Evolutionary conservation across 2,113 vertebrate species (phyloP).

Genomic region (Colius striatus): DNA sequence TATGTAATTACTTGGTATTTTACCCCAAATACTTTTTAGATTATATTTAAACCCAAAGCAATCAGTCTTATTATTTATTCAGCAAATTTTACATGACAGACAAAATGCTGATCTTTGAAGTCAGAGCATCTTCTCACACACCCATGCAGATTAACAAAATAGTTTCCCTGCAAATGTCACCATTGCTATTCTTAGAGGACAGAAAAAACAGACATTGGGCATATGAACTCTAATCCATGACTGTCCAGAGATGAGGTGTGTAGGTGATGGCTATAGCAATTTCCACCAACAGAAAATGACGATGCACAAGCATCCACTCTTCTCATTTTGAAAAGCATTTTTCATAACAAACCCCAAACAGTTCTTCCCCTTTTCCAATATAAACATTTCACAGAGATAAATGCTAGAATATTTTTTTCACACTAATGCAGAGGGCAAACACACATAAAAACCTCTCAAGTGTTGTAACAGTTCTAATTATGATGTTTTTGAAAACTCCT

Average conservation of each 20-base stretch:
- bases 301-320: neutral
- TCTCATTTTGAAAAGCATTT: neutral
- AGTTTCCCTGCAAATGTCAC: neutral
- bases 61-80: neutral
- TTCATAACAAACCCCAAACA: neutral
- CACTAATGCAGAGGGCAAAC: neutral
- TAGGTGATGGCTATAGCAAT: neutral
- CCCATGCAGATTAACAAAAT: neutral
- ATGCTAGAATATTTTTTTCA: neutral
- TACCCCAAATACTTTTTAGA: neutral
- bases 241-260: neutral
- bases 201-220: neutral
- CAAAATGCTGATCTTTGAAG: constrained; percentile 18
- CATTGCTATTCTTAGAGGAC: neutral
- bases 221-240: neutral
- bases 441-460: neutral
- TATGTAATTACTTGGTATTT: neutral
- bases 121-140: neutral
- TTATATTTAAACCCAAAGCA: neutral
- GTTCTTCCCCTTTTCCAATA: neutral
- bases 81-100: neutral
- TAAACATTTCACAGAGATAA: neutral
- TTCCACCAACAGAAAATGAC: neutral
- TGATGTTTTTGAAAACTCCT: neutral
- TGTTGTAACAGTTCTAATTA: neutral